Evolutionary conservation across 2,888 invertebrate genomes (phyloP).

Genomic region (Octonoba sinensis): DNA sequence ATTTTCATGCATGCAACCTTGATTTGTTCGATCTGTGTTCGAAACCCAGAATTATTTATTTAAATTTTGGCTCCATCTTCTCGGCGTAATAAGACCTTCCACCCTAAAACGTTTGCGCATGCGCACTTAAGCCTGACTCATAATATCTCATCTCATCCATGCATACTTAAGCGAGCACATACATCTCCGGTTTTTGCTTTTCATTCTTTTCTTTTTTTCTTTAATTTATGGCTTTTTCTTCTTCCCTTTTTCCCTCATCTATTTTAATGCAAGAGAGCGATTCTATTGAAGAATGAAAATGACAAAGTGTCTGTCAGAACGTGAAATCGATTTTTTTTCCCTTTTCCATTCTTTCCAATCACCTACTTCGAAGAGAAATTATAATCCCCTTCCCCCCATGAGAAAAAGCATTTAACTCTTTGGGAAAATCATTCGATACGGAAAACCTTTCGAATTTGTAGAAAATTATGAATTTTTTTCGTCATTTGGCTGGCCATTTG

Average conservation of each 20-base stretch:
- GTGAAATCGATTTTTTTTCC: slow-evolving; percentile 34
- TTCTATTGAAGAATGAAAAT: slow-evolving; percentile 24
- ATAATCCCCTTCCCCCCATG: background rate
- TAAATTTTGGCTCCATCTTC: too few relatives aligned
- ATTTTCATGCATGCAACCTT: too few relatives aligned
- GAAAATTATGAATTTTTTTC: too few relatives aligned
- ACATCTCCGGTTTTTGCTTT: slow-evolving; percentile 17
- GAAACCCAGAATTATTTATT: too few relatives aligned
- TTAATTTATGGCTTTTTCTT: slow-evolving; percentile 5
- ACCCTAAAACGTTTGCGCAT: slow-evolving; percentile 21
- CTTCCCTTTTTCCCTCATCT: slow-evolving; percentile 7
- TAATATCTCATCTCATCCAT: slow-evolving; percentile 49
- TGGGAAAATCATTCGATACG: too few relatives aligned
- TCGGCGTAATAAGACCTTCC: too few relatives aligned
- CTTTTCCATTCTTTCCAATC: slow-evolving; percentile 2
- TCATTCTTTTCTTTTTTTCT: slow-evolving; percentile 19
- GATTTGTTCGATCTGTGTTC: too few relatives aligned
- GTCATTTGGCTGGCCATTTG: too few relatives aligned
- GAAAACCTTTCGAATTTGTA: too few relatives aligned
- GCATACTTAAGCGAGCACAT: slow-evolving; percentile 42
- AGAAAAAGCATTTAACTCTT: too few relatives aligned
- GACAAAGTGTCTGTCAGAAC: slow-evolving; percentile 25
- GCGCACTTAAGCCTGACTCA: slow-evolving; percentile 45
- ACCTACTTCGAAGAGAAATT: slow-evolving; percentile 4
- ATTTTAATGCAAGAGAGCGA: slow-evolving; percentile 17